Evolutionary conservation across 2,113 vertebrate species (phyloP).

Genomic region (Indicator maculatus): DNA sequence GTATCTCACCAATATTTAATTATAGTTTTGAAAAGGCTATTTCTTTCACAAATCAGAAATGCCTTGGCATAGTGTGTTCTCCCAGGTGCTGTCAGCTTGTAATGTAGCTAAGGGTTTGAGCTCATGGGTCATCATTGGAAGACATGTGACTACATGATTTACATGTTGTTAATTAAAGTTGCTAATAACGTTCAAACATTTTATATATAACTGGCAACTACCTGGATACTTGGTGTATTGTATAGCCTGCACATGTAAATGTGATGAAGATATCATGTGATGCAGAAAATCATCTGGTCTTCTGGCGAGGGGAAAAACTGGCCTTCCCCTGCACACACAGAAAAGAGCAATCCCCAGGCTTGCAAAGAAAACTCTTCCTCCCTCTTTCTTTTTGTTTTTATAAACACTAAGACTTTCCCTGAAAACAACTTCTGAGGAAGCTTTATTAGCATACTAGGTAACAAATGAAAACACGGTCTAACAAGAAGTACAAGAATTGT

Average conservation of each 20-base stretch:
- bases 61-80: neutral
- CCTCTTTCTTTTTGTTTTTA: neutral
- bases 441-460: neutral
- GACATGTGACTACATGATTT: neutral
- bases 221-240: neutral
- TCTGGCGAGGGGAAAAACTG: slow-evolving; percentile 13
- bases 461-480: neutral
- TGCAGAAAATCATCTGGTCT: slow-evolving; percentile 35
- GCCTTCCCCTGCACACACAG: neutral
- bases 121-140: slow-evolving; percentile 7
- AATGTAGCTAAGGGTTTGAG: neutral
- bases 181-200: slow-evolving; percentile 4
- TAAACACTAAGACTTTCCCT: neutral
- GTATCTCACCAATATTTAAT: neutral
- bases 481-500: neutral
- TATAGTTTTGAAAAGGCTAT: neutral
- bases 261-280: neutral
- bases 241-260: slow-evolving; percentile 10
- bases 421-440: neutral
- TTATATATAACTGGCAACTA: slow-evolving; percentile 14
- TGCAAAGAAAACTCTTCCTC: neutral
- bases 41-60: slow-evolving; percentile 19
- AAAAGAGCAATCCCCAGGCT: neutral
- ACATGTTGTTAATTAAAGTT: slow-evolving; percentile 37
- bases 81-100: neutral